Evolutionary conservation across 2,888 invertebrate species (phyloP).

Genomic region (Tachystola acroxantha): DNA sequence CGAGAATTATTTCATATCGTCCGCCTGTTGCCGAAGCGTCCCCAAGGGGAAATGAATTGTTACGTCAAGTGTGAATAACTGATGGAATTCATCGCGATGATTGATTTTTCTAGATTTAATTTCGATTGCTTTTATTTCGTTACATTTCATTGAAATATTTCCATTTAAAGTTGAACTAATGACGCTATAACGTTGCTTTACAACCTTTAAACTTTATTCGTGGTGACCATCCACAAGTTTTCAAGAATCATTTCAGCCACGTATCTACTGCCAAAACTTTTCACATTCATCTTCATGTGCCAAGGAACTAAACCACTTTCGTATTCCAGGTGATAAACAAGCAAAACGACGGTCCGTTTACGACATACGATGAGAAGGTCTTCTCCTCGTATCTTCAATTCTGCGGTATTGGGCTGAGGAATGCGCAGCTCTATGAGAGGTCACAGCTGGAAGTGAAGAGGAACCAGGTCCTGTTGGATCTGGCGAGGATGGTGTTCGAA

Average conservation of each 20-base stretch:
- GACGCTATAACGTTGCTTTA: too few species aligned
- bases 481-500: conserved; percentile 98
- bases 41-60: conserved; percentile 19
- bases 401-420: conserved; percentile 96
- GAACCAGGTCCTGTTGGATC: conserved; percentile 94
- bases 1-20: conserved; percentile 26
- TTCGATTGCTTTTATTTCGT: neutral
- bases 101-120: conserved; percentile 5
- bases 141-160: too few species aligned
- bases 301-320: conserved; percentile 1
- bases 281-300: neutral
- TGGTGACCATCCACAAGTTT: too few species aligned
- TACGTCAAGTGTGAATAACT: conserved; percentile 20
- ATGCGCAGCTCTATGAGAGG: conserved; percentile 97
- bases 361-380: conserved; percentile 91
- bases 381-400: conserved; percentile 96
- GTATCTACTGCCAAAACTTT: conserved; percentile 1
- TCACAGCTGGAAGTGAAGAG: conserved; percentile 96
- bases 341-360: conserved; percentile 90
- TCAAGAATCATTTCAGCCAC: neutral
- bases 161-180: too few species aligned
- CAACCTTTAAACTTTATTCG: too few species aligned
- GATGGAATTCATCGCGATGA: conserved; percentile 13
- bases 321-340: conserved; percentile 89
- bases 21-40: conserved; percentile 18